Conservation (phyloP, 2,113 vertebrate species). For the Malurus melanocephalus region DNA sequence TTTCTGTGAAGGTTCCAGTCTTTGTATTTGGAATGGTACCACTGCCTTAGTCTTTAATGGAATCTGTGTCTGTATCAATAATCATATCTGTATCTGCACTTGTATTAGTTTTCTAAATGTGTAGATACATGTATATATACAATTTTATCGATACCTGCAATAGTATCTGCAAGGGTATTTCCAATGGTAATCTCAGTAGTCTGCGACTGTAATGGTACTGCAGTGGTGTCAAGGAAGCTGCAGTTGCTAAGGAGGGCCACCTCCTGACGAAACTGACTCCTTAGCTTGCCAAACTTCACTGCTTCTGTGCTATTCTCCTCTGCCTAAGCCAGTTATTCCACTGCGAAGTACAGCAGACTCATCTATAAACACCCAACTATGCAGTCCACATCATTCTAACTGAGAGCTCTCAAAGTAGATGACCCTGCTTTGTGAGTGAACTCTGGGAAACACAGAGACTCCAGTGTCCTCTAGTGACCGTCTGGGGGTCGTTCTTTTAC, state of each 20-base stretch:
- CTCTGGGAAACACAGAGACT: background rate
- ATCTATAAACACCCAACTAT: slow-evolving; percentile 34
- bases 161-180: no score
- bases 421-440: slow-evolving; percentile 21
- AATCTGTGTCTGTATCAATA: no score
- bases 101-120: no score
- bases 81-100: no score
- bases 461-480: background rate
- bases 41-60: no score
- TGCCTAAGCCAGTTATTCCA: slow-evolving; percentile 54
- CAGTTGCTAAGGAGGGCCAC: background rate
- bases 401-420: slow-evolving; percentile 24
- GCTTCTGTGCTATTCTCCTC: background rate
- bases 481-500: background rate
- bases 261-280: background rate
- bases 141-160: no score
- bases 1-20: no score
- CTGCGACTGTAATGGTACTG: no score
- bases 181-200: no score
- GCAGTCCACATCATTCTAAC: slow-evolving; percentile 44
- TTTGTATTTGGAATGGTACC: no score
- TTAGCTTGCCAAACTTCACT: background rate
- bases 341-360: slow-evolving; percentile 41
- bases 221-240: no score
- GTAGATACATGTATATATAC: no score